phyloP scores from a whole-genome alignment of 2,797 vertebrate genomes.

The Siniperca scherzeri region DNA sequence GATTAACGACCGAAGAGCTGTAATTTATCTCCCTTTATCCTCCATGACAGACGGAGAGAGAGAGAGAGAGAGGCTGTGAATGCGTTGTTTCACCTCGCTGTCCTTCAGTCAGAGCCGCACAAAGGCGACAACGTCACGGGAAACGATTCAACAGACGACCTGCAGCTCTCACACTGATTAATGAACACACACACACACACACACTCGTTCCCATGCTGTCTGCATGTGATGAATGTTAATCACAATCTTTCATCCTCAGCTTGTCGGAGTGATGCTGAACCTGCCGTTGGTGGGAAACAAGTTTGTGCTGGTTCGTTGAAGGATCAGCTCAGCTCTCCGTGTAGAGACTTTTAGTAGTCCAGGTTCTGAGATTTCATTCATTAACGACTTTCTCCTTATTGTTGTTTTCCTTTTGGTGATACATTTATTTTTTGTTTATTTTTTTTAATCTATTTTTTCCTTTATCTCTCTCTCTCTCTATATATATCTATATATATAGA shows the following conservation, averaged over 20 bases:
- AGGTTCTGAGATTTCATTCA: too few relatives aligned
- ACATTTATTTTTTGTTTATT: too few relatives aligned
- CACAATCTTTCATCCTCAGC: slow-evolving; percentile 25
- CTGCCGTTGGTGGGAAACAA: slow-evolving; percentile 5
- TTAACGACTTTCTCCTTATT: too few relatives aligned
- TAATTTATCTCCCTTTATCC: slow-evolving; percentile 74
- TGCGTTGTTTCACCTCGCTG: slow-evolving; percentile 6
- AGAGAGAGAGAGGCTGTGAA: neutral
- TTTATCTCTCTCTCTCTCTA: too few relatives aligned
- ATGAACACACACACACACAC: slow-evolving; percentile 37
- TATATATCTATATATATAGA: too few relatives aligned
- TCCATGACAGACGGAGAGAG: slow-evolving; percentile 28
- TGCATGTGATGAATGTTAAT: slow-evolving; percentile 58
- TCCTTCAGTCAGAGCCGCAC: slow-evolving; percentile 33
- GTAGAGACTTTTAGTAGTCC: too few relatives aligned
- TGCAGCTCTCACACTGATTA: slow-evolving; percentile 43
- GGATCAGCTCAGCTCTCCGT: too few relatives aligned
- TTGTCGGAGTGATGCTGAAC: neutral
- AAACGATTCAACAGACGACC: slow-evolving; percentile 14
- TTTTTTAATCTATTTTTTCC: too few relatives aligned
- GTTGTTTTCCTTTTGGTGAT: too few relatives aligned
- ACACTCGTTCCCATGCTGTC: slow-evolving; percentile 48
- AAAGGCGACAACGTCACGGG: slow-evolving; percentile 28
- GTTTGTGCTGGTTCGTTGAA: neutral
- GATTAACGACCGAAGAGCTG: slow-evolving; percentile 60